A percentile compares a stretch with the other conserved stretches of the same genome.
These are phyloP conservation scores for Drosophila seguyi DNA, from an alignment of 1,140 invertebrate species.

Conservation along the genomic window DNA sequence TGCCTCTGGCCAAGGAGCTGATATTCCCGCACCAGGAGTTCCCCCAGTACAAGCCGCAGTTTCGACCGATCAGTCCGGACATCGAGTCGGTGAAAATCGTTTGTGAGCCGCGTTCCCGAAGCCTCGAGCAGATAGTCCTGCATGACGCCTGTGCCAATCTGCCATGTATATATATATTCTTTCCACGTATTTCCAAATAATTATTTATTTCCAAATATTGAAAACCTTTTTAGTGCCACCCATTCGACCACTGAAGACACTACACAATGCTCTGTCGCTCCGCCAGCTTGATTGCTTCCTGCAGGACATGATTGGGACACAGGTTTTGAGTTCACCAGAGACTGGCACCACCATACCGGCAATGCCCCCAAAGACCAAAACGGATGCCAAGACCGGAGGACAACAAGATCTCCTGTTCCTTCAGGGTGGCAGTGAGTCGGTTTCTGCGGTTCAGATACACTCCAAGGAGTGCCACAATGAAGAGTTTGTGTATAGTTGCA, in stretches of 20 bases:
- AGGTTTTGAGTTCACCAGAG: slow-evolving; percentile 89
- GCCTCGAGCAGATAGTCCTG: slow-evolving; percentile 87
- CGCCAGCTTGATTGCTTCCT: slow-evolving; percentile 95
- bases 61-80: slow-evolving; percentile 83
- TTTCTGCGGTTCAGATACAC: neutral
- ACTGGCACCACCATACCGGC: slow-evolving; percentile 78
- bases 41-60: slow-evolving; percentile 27
- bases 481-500: neutral
- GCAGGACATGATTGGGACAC: slow-evolving; percentile 91
- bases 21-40: slow-evolving; percentile 86
- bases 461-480: neutral
- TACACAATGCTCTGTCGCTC: slow-evolving; percentile 97
- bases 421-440: neutral
- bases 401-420: neutral
- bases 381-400: neutral
- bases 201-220: neutral
- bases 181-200: neutral
- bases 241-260: slow-evolving; percentile 96
- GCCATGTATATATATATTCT: slow-evolving; percentile 67
- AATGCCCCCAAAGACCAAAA: neutral
- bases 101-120: slow-evolving; percentile 87
- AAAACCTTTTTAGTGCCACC: slow-evolving; percentile 89
- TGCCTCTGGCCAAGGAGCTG: slow-evolving; percentile 90
- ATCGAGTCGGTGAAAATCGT: slow-evolving; percentile 85
- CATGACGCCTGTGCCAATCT: slow-evolving; percentile 83